Evolutionary conservation across 2,797 vertebrate species (phyloP).

Genomic region (Anolis apletophallus): DNA sequence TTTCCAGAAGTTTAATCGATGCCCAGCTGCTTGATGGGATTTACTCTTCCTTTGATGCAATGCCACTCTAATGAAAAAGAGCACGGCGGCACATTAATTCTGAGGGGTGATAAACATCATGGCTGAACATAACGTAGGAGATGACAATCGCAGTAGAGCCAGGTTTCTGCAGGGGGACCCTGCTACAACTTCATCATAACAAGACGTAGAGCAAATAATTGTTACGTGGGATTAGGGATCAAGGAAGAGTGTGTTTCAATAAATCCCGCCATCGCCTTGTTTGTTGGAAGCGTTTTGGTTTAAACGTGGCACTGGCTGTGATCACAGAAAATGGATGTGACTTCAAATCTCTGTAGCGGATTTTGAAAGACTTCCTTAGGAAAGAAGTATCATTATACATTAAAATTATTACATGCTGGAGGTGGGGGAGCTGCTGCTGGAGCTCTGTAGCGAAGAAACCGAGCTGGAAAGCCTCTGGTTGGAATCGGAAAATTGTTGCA

Average conservation of each 20-base stretch:
- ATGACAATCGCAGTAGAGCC: background rate
- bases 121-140: background rate
- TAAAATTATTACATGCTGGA: background rate
- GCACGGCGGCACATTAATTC: conserved; percentile 65
- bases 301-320: background rate
- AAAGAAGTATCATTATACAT: background rate
- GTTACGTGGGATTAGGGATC: conserved; percentile 13
- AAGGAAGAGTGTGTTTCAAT: conserved; percentile 12
- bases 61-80: conserved; percentile 59
- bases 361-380: background rate
- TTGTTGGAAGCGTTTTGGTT: background rate
- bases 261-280: background rate
- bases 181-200: conserved; percentile 23
- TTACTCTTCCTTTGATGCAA: conserved; percentile 59
- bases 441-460: no score
- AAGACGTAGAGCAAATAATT: conserved; percentile 10
- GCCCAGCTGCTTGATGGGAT: conserved; percentile 38
- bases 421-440: background rate
- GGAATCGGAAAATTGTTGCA: background rate
- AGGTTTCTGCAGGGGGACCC: conserved; percentile 6
- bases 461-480: background rate
- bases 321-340: background rate
- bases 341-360: background rate
- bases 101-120: conserved; percentile 65
- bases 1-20: conserved; percentile 20